These are phyloP conservation scores for Argyresthia goedartella DNA, from an alignment of 2,888 invertebrate genomes.

Conservation along the genomic window DNA sequence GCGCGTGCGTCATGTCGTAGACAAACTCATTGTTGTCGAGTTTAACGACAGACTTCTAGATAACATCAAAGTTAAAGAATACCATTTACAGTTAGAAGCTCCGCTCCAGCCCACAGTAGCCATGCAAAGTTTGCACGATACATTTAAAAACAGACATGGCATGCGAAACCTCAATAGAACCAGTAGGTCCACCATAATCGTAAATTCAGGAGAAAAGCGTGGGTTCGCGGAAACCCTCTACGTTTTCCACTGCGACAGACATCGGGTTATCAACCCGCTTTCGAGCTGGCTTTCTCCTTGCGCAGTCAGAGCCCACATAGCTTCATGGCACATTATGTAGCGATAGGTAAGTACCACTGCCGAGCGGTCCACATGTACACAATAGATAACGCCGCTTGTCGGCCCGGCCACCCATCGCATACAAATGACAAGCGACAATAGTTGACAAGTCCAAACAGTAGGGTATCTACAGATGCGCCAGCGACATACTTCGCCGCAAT, in stretches of 20 bases:
- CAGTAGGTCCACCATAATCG: too few species aligned
- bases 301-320: background rate
- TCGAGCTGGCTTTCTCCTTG: background rate
- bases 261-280: background rate
- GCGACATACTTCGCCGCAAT: conserved; percentile 4
- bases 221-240: background rate
- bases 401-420: conserved; percentile 30
- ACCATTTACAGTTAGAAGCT: too few species aligned
- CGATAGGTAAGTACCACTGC: background rate
- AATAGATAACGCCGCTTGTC: conserved; percentile 38
- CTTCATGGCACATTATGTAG: background rate
- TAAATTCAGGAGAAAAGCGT: too few species aligned
- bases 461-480: background rate
- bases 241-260: background rate
- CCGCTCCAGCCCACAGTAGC: too few species aligned
- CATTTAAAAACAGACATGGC: too few species aligned
- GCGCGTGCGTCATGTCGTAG: conserved; percentile 1
- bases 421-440: conserved; percentile 27
- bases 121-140: too few species aligned
- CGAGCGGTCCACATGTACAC: conserved; percentile 37
- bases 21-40: background rate
- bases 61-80: too few species aligned
- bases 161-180: too few species aligned
- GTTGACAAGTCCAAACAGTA: background rate
- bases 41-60: too few species aligned